Conservation (phyloP, 2,113 vertebrate species). For the Peucedramus taeniatus region DNA sequence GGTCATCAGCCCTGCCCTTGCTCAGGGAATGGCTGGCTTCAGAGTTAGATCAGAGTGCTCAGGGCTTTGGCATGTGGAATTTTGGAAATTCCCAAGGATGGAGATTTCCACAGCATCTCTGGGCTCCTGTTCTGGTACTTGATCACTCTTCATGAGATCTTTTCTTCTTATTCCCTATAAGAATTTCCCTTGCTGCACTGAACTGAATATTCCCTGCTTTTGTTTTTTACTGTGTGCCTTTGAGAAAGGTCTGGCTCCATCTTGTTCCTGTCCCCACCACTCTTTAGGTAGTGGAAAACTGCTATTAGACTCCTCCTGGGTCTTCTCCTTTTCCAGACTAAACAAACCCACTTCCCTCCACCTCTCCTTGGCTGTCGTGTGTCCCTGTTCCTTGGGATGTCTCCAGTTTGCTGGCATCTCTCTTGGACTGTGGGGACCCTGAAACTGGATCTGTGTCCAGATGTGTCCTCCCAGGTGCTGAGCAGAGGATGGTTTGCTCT, state of each 20-base stretch:
- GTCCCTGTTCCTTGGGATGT: background rate
- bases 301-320: background rate
- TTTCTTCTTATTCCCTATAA: background rate
- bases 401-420: background rate
- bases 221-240: background rate
- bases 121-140: background rate
- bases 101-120: background rate
- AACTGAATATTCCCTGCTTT: background rate
- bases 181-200: background rate
- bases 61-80: background rate
- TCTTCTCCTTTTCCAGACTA: background rate
- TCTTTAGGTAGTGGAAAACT: background rate
- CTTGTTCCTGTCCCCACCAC: background rate
- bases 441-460: background rate
- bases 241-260: background rate
- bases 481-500: background rate
- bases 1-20: background rate
- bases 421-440: background rate
- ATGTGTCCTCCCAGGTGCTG: background rate
- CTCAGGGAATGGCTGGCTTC: background rate
- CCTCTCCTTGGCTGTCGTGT: background rate
- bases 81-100: background rate
- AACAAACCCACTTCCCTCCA: background rate
- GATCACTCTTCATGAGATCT: background rate
- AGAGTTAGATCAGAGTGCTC: background rate